Evolutionary conservation across 92 coral and sea anemone species (phyloP).

Genomic region (Galaxea fascicularis): DNA sequence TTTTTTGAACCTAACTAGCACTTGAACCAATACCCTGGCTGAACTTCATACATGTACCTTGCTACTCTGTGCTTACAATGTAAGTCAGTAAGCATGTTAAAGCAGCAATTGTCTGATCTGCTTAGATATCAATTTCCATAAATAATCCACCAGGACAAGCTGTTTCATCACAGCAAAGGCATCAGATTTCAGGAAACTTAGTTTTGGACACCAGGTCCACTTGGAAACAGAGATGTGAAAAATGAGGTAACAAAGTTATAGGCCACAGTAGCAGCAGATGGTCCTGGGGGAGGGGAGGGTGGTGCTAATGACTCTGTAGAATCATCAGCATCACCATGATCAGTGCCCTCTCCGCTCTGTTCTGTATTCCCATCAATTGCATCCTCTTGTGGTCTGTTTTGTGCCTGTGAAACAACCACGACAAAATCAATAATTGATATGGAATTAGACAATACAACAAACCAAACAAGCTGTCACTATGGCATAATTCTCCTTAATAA

Average conservation of each 20-base stretch:
- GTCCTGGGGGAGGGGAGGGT: constrained; percentile 81
- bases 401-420: constrained; percentile 8
- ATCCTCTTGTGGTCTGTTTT: constrained; percentile 20
- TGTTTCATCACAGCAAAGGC: background rate
- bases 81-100: background rate
- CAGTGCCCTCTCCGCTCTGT: constrained; percentile 3
- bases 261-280: constrained; percentile 81
- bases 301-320: constrained; percentile 53
- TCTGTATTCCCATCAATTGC: constrained; percentile 22
- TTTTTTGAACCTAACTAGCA: background rate
- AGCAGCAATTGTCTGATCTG: background rate
- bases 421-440: background rate
- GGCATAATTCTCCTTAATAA: too few relatives aligned
- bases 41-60: background rate
- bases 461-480: too few relatives aligned
- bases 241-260: constrained; percentile 89
- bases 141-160: background rate
- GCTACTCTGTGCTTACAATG: background rate
- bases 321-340: constrained; percentile 27
- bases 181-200: background rate
- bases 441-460: background rate
- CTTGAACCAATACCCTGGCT: background rate
- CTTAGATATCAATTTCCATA: background rate
- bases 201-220: constrained; percentile 37
- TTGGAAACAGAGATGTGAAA: constrained; percentile 91